Percentiles rank a stretch among this genome's conserved stretches.
These are phyloP conservation scores for Stenoptilia bipunctidactyla DNA, from an alignment of 2,888 invertebrate species.

Conservation along the genomic window DNA sequence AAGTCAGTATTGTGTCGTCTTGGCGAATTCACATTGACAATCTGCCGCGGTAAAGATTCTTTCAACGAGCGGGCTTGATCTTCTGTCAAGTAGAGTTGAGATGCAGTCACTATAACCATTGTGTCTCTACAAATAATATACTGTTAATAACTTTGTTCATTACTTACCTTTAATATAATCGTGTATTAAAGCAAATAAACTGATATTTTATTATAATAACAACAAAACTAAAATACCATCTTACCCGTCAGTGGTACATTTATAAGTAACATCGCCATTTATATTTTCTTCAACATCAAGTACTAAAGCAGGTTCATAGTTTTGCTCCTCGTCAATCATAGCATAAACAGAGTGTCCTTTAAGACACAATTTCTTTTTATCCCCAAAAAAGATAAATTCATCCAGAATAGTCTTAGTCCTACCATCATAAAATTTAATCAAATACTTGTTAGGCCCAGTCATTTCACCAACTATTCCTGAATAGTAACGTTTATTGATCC, in stretches of 20 bases:
- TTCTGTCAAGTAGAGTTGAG: conserved; percentile 68
- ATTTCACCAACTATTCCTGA: conserved; percentile 73
- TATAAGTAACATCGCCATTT: conserved; percentile 53
- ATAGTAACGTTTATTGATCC: conserved; percentile 78
- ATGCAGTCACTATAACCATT: conserved; percentile 61
- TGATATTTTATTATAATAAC: too few species aligned
- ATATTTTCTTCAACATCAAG: conserved; percentile 54
- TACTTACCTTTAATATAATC: too few species aligned
- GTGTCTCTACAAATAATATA: too few species aligned
- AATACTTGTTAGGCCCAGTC: conserved; percentile 70
- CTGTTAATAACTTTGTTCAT: too few species aligned
- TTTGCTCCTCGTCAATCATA: conserved; percentile 63
- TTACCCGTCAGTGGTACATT: conserved; percentile 61
- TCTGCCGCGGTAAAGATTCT: conserved; percentile 36
- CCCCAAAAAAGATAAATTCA: conserved; percentile 73
- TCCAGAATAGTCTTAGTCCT: conserved; percentile 69
- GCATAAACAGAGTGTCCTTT: conserved; percentile 69
- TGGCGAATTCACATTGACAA: conserved; percentile 45
- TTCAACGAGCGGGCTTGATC: conserved; percentile 65
- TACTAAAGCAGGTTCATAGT: conserved; percentile 66
- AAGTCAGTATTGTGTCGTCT: conserved; percentile 48
- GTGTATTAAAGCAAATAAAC: too few species aligned
- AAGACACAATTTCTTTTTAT: conserved; percentile 57
- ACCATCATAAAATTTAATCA: conserved; percentile 75
- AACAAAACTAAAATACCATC: conserved; percentile 13